Evolutionary conservation across 2,113 vertebrate genomes (phyloP), one percentile per base, ranked within the genome.

Genomic region (Manacus vitellinus): DNA sequence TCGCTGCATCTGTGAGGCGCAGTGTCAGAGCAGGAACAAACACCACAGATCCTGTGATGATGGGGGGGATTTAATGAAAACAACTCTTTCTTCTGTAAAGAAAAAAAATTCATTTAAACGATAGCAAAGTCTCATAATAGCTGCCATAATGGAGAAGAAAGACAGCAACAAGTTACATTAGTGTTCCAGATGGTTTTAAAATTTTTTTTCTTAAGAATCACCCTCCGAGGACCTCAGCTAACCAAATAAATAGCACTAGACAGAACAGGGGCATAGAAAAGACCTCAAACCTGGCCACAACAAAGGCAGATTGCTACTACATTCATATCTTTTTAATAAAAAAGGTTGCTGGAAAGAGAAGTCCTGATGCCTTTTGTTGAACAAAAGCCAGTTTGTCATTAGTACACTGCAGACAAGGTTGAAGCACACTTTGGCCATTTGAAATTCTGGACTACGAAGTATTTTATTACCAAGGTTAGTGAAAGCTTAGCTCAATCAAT

Each of bases 401-500:
- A 90, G 58, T 23, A 28, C 21, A 22, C 3, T 21, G 73, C 35
- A 92, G 54, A 31, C 70, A 85, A 85, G 25, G 44, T 6, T 92
- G 55, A 74, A 86, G 63, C 90, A 71, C 51, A 30, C 24, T 65
- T 31, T 30, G 75, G 35, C 82, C 63, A 49, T 65, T 84, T 81
- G 59, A 92, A 96, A 86, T 80, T 56, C 82, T 67, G 35, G 68
- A 52, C 72, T 77, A 84, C n/a, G 33, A 76, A 59, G 47, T 71
- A 59, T 47, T 94, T 85, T 74, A 88, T 71, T 77, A 74, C n/a
- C 59, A 25, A 86, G 61, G 85, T 83, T 74, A 93, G 79, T 16
- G 43, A 95, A 93, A 95, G 75, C 82, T 80, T 43, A 27, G 20
- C 28, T n/a, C 30, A 92, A 94, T 94, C 83, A 65, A 78, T 86